Conservation (phyloP, 2,888 invertebrate species). For the Alcis repandata region DNA sequence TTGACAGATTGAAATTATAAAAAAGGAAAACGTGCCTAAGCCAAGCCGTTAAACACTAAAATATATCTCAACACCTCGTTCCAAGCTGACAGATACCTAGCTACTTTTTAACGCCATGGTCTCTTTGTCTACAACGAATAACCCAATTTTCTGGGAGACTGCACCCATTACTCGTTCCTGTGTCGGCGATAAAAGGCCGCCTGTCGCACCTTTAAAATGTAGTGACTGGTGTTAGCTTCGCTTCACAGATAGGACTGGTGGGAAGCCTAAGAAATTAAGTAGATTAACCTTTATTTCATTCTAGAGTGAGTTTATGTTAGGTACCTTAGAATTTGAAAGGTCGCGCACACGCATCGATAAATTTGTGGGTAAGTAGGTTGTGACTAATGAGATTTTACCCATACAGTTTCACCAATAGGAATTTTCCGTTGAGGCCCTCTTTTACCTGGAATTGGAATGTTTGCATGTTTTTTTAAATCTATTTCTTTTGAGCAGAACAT, state of each 20-base stretch:
- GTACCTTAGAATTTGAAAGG: background rate
- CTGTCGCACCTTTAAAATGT: slow-evolving; percentile 42
- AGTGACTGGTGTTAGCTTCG: slow-evolving; percentile 29
- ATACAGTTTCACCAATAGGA: no score
- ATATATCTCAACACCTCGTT: background rate
- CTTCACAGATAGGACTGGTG: slow-evolving; percentile 8
- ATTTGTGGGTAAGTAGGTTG: no score
- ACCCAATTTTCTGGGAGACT: slow-evolving; percentile 54
- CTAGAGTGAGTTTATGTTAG: no score
- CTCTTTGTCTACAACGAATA: slow-evolving; percentile 47
- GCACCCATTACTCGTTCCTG: slow-evolving; percentile 53
- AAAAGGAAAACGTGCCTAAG: background rate
- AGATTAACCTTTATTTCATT: background rate
- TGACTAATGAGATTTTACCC: no score
- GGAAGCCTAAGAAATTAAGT: background rate
- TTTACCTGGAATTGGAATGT: no score
- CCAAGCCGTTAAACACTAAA: background rate
- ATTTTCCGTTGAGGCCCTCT: no score
- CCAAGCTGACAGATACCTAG: slow-evolving; percentile 2
- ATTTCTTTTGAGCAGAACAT: no score
- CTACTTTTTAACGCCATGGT: slow-evolving; percentile 11
- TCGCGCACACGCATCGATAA: no score
- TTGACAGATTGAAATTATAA: background rate
- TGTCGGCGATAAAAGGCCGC: slow-evolving; percentile 47
- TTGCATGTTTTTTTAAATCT: no score